These are phyloP conservation scores for Sinella curviseta DNA, from an alignment of 1,140 invertebrate genomes.

Conservation along the genomic window DNA sequence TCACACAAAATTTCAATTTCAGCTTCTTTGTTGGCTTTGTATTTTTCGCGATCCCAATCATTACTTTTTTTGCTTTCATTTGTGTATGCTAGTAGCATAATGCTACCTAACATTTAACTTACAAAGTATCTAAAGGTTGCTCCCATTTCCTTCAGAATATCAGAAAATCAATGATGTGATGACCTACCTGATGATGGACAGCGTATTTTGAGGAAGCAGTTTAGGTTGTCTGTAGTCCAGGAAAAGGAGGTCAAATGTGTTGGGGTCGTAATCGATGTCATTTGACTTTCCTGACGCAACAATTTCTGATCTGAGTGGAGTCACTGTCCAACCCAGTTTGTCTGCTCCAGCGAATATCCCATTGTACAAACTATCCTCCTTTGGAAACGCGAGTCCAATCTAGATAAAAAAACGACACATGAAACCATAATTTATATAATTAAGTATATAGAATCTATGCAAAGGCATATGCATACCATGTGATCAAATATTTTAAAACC, in stretches of 20 bases:
- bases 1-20: too few relatives aligned
- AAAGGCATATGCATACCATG: too few relatives aligned
- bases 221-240: slow-evolving; percentile 47
- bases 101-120: too few relatives aligned
- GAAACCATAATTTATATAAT: too few relatives aligned
- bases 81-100: too few relatives aligned
- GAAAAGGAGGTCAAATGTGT: slow-evolving; percentile 42
- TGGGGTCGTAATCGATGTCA: background rate
- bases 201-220: slow-evolving; percentile 35
- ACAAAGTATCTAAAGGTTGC: too few relatives aligned
- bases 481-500: too few relatives aligned
- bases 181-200: slow-evolving; percentile 42
- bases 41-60: too few relatives aligned
- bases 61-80: too few relatives aligned
- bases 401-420: slow-evolving; percentile 25
- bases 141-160: background rate
- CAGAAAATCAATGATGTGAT: background rate
- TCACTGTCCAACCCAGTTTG: slow-evolving; percentile 39
- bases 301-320: slow-evolving; percentile 31
- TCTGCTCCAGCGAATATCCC: slow-evolving; percentile 34
- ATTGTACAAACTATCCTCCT: slow-evolving; percentile 38
- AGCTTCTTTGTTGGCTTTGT: too few relatives aligned
- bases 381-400: slow-evolving; percentile 40
- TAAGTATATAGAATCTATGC: background rate
- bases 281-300: background rate